A percentile compares a stretch with the other conserved stretches of the same genome.
phyloP scores from a whole-genome alignment of 2,797 vertebrate genomes.

The Myotis daubentonii region DNA sequence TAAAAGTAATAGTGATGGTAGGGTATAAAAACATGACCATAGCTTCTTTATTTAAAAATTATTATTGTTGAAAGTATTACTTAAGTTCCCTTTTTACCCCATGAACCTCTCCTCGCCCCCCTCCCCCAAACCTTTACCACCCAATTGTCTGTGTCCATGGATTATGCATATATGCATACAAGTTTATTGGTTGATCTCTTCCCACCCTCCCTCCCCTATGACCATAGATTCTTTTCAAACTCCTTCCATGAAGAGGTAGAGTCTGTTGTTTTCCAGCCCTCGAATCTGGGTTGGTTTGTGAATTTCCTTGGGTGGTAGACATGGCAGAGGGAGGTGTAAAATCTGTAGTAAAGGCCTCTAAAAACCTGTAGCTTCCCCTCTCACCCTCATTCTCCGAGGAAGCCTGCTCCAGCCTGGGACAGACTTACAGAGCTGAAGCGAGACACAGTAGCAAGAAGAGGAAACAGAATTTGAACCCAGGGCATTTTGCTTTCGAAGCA shows the following conservation, averaged over 20 bases:
- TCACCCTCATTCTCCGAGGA: neutral
- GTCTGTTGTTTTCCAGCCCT: neutral
- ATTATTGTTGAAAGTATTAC: too few species aligned
- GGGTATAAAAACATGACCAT: too few species aligned
- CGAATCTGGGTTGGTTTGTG: neutral
- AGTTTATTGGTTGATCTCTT: too few species aligned
- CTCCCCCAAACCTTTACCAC: too few species aligned
- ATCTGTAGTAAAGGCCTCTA: neutral
- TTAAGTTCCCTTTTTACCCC: too few species aligned
- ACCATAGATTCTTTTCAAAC: neutral
- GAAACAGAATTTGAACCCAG: neutral
- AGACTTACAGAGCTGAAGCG: neutral
- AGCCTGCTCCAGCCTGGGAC: neutral
- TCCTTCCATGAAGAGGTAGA: neutral
- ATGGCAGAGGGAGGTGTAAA: neutral
- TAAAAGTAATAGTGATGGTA: neutral
- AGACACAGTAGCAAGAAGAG: neutral
- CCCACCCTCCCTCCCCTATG: too few species aligned
- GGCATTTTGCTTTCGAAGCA: neutral
- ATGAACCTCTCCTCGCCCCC: too few species aligned
- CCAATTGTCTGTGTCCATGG: too few species aligned
- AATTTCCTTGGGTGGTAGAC: neutral
- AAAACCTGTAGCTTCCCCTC: neutral
- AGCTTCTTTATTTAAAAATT: too few species aligned
- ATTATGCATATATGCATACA: too few species aligned